Evolutionary conservation across 1,140 invertebrate species (phyloP), one percentile per base, ranked within the genome.

Genomic region (Vollenhovia emeryi): DNA sequence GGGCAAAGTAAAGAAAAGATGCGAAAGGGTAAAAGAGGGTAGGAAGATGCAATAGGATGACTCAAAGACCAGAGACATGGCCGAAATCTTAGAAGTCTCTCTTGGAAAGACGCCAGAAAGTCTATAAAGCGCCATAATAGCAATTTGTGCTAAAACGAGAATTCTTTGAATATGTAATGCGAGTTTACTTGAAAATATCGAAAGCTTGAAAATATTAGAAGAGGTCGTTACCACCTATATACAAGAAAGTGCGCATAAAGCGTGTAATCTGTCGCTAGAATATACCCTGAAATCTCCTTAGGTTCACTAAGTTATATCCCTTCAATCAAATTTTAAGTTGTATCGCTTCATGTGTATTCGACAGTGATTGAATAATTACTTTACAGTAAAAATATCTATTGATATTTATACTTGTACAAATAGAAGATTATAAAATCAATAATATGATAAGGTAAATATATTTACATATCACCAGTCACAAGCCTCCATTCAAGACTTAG

Each of bases 161-260:
- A 45, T 73, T 82, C 66, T 68, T 79, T 57, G 66, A 73, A 73
- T 73, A 24, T 45, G 24, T 71, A 71, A 71, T 82, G 24, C 21
- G 33, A 68, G 1, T 40, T 68, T n/a, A 78, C 13, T 71, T 57
- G 27, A 48, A 36, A 33, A 50, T 40, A 43, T 57, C 15, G 21
- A 68, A 79, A 18, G 69, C 30, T 13, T 45, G 11, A 27, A 71
- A 57, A 71, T 80, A 24, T 21, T 21, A 18, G 9, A 57, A 80
- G 21, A 43, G 15, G 6, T 36, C 36, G 30, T 30, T 76, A n/a
- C 8, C n/a, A 66, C 13, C 1, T 71, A 50, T 71, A 21, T 24
- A 24, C n/a, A 52, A 43, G 52, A 80, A 73, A 30, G 40, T 36
- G 0, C 3, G 18, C 21, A 43, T 60, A 43, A 76, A 36, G 3